Conservation (phyloP, 2,113 vertebrate species). For the Ictidomys tridecemlineatus region DNA sequence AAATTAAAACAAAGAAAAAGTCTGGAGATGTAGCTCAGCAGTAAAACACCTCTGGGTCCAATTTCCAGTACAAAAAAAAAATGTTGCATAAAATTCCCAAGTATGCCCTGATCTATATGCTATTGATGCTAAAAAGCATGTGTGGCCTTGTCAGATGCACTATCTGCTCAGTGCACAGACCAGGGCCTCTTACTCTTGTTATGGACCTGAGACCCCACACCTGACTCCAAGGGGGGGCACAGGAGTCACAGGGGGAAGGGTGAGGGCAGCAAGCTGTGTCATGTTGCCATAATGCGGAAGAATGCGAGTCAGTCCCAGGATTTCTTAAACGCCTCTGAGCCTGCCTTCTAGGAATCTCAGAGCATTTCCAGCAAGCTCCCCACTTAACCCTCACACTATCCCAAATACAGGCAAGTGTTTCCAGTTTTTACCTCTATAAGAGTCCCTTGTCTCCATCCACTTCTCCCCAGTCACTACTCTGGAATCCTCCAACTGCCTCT, state of each 20-base stretch:
- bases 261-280: neutral
- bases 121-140: neutral
- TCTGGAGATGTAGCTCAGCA: no score
- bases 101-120: neutral
- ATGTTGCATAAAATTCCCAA: neutral
- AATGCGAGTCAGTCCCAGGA: accelerated
- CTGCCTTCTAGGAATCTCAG: conserved; percentile 41
- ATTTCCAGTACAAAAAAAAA: no score
- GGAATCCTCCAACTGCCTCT: neutral
- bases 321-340: neutral
- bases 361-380: neutral
- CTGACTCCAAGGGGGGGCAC: neutral
- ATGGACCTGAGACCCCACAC: neutral
- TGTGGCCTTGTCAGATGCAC: neutral
- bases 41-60: no score
- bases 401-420: neutral
- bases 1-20: no score
- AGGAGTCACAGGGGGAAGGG: neutral
- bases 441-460: neutral
- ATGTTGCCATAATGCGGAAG: neutral
- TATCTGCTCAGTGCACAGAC: neutral
- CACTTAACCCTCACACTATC: neutral
- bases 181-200: neutral
- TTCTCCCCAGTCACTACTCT: neutral
- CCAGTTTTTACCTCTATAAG: neutral